Evolutionary conservation across 2,888 invertebrate species (phyloP).

Genomic region (Euclidia mi): DNA sequence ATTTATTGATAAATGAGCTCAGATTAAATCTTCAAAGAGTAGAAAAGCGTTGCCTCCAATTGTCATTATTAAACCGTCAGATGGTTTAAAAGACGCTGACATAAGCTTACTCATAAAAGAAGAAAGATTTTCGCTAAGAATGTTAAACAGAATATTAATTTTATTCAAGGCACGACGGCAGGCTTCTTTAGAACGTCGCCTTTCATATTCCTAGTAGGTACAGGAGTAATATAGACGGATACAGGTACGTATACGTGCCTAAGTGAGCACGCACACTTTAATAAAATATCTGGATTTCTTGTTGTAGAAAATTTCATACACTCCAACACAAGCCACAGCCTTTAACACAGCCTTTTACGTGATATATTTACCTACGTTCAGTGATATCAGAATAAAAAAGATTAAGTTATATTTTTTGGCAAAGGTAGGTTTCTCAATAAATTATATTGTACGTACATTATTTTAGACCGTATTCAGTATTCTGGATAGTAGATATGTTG

Average conservation of each 20-base stretch:
- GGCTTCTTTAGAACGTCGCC: not conserved
- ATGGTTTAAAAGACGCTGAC: too few relatives aligned
- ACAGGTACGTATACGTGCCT: too few relatives aligned
- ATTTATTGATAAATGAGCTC: too few relatives aligned
- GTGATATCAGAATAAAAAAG: not conserved
- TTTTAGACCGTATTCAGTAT: too few relatives aligned
- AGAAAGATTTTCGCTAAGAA: too few relatives aligned
- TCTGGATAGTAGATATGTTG: too few relatives aligned
- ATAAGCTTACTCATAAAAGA: too few relatives aligned
- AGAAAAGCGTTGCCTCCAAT: too few relatives aligned
- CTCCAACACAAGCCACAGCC: not conserved
- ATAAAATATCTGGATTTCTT: slow-evolving; percentile 1
- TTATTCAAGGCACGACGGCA: not conserved
- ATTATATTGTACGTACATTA: too few relatives aligned
- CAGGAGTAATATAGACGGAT: not conserved
- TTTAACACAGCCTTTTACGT: slow-evolving; percentile 1
- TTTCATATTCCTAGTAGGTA: not conserved
- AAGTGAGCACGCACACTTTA: too few relatives aligned
- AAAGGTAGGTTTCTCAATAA: not conserved
- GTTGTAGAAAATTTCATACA: slow-evolving; percentile 3
- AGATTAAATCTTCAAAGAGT: too few relatives aligned
- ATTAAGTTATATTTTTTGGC: not conserved
- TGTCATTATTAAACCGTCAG: too few relatives aligned
- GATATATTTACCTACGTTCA: slow-evolving; percentile 6
- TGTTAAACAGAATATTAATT: not conserved